Percentiles rank a stretch among this genome's conserved stretches.
Conservation (phyloP, 2,797 vertebrate genomes). For the Furcifer pardalis region DNA sequence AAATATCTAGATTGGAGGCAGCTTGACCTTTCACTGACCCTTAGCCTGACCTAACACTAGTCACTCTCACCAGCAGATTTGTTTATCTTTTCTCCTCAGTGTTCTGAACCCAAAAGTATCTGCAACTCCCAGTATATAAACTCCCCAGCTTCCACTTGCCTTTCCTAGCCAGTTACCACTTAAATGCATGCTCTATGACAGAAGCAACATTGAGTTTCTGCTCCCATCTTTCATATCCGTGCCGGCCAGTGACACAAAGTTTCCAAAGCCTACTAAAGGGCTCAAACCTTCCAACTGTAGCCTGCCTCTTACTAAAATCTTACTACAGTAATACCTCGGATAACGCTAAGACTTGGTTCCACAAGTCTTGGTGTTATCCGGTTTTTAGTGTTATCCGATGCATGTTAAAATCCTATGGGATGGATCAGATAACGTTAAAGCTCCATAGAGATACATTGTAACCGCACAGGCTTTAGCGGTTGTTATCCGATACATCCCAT, state of each 20-base stretch:
- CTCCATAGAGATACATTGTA: no score
- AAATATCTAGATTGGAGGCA: conserved; percentile 79
- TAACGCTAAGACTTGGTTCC: no score
- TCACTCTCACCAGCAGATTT: conserved; percentile 83
- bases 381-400: no score
- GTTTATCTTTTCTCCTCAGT: conserved; percentile 79
- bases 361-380: no score
- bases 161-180: conserved; percentile 57
- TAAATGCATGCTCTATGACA: conserved; percentile 47
- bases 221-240: conserved; percentile 43
- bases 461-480: no score
- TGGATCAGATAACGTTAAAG: no score
- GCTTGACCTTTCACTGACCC: conserved; percentile 90
- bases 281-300: conserved; percentile 21
- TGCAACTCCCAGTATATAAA: conserved; percentile 53
- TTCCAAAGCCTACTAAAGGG: conserved; percentile 24
- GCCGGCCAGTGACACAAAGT: conserved; percentile 36
- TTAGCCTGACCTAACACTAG: conserved; percentile 83
- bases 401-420: no score
- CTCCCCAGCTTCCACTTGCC: conserved; percentile 49
- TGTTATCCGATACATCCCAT: no score
- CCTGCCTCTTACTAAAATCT: conserved; percentile 12
- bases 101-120: conserved; percentile 66
- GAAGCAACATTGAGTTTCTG: conserved; percentile 60
- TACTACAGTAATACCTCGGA: no score